Conservation (phyloP, 2,888 invertebrate genomes). For the Tenthredo scrophulariae region DNA sequence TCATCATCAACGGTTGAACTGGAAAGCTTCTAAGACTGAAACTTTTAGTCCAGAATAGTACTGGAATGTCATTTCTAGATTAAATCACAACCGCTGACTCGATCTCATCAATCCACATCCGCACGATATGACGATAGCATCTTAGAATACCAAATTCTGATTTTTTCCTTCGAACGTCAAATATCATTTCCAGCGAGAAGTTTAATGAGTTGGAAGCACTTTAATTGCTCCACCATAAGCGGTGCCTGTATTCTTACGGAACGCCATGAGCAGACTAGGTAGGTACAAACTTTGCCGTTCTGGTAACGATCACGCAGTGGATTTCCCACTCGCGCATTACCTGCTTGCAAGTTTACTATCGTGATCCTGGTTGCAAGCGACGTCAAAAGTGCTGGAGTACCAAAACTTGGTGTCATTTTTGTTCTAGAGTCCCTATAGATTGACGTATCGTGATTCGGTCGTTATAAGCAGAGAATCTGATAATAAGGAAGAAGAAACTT, state of each 20-base stretch:
- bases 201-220: constrained; percentile 28
- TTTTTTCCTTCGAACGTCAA: background rate
- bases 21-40: background rate
- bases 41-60: background rate
- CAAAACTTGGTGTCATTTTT: background rate
- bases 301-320: background rate
- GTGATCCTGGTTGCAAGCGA: background rate
- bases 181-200: background rate
- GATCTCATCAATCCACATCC: background rate
- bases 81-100: background rate
- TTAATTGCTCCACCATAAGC: background rate
- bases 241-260: background rate
- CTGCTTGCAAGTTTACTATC: background rate
- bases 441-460: background rate
- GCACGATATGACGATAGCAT: background rate
- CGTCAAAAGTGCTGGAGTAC: background rate
- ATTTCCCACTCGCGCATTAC: constrained; percentile 11
- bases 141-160: background rate
- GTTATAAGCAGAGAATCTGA: too few relatives aligned
- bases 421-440: background rate
- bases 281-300: background rate
- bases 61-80: background rate
- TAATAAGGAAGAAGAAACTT: too few relatives aligned
- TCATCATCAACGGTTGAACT: background rate
- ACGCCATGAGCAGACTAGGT: background rate